These are phyloP conservation scores for Phenganax marumi DNA, from an alignment of 92 coral and sea anemone genomes.

Conservation along the genomic window DNA sequence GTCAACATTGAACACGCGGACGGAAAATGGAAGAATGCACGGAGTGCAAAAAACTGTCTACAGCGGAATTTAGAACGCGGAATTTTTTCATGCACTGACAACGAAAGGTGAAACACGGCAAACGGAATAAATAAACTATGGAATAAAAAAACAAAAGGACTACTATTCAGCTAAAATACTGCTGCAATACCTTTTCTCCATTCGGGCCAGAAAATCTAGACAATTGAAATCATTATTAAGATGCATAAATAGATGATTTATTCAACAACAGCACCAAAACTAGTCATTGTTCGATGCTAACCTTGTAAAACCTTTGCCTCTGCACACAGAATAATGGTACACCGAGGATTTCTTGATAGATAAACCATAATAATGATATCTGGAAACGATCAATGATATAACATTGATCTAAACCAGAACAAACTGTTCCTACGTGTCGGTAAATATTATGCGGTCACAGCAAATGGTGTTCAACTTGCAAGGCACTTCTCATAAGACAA, in stretches of 20 bases:
- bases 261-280: not conserved
- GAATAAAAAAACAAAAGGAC: too few species aligned
- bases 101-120: too few species aligned
- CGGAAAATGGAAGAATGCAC: too few species aligned
- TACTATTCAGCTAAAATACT: too few species aligned
- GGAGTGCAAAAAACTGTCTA: too few species aligned
- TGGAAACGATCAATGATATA: not conserved
- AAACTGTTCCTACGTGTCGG: not conserved
- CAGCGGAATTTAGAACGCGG: too few species aligned
- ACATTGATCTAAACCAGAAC: not conserved
- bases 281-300: not conserved
- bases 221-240: not conserved
- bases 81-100: too few species aligned
- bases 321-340: constrained; percentile 85
- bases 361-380: constrained; percentile 94
- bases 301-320: constrained; percentile 95
- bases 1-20: too few species aligned
- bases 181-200: constrained; percentile 56
- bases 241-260: not conserved
- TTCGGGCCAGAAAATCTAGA: constrained; percentile 79
- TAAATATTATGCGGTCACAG: not conserved
- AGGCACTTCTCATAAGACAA: too few species aligned
- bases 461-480: too few species aligned
- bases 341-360: constrained; percentile 82
- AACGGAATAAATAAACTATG: too few species aligned